Percentiles rank a stretch among this genome's conserved stretches.
These are phyloP conservation scores for Aradophagus sp. DNA, from an alignment of 1,140 invertebrate species.

Conservation along the genomic window DNA sequence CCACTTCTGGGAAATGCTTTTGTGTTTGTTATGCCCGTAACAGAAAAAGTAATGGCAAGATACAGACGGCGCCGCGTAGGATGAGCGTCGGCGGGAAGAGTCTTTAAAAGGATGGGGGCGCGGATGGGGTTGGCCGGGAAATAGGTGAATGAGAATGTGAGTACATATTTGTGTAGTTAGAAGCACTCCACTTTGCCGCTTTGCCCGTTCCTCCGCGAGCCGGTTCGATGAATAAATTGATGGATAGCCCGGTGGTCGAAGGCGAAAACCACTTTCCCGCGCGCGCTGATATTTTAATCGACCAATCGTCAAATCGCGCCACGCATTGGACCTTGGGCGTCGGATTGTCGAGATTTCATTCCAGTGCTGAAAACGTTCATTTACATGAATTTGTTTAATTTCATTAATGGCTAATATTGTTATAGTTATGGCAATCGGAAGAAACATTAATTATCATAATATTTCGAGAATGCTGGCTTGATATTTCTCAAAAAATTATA, in stretches of 20 bases:
- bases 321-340: background rate
- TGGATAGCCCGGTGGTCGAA: constrained; percentile 51
- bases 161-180: constrained; percentile 75
- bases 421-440: no score
- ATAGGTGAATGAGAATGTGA: constrained; percentile 74
- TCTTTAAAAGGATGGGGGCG: constrained; percentile 70
- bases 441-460: no score
- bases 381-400: no score
- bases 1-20: constrained; percentile 39
- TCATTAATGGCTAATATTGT: no score
- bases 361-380: no score
- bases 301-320: constrained; percentile 11
- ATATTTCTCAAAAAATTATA: no score
- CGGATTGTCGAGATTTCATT: no score
- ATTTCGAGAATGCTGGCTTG: no score
- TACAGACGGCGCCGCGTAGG: constrained; percentile 32
- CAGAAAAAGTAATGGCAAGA: constrained; percentile 47
- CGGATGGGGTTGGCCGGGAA: constrained; percentile 64
- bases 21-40: constrained; percentile 41
- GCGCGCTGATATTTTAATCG: constrained; percentile 40
- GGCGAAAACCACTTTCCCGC: constrained; percentile 57
- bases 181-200: constrained; percentile 66
- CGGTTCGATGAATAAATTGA: constrained; percentile 65
- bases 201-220: constrained; percentile 49
- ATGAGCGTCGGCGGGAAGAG: constrained; percentile 63